Conservation (phyloP, 2,797 vertebrate genomes). For the Mus spretus region DNA sequence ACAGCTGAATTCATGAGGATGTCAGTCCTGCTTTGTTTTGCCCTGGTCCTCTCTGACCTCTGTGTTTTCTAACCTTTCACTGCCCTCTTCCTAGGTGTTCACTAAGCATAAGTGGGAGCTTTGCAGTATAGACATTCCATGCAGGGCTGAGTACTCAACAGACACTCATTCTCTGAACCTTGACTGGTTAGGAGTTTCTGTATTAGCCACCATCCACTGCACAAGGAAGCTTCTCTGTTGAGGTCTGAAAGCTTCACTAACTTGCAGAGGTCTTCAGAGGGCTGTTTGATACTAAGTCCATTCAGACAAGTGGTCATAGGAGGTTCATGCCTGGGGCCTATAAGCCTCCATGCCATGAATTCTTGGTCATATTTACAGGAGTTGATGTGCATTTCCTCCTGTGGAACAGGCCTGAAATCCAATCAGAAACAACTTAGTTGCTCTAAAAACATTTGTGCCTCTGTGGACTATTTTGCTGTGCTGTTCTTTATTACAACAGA, state of each 20-base stretch:
- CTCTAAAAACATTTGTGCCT: neutral
- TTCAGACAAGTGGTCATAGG: neutral
- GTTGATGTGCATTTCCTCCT: neutral
- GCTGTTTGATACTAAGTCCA: neutral
- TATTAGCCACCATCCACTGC: neutral
- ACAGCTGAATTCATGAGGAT: neutral
- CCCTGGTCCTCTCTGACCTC: neutral
- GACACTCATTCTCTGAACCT: neutral
- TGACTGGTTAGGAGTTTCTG: too few relatives aligned
- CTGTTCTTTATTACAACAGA: neutral
- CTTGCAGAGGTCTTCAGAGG: neutral
- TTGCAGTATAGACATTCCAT: neutral
- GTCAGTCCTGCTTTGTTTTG: neutral
- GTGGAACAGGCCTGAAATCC: neutral
- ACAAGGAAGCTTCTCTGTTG: neutral
- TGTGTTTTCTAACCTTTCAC: neutral
- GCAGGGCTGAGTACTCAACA: neutral
- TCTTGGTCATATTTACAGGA: neutral
- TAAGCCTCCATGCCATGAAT: neutral
- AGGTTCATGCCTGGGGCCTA: neutral
- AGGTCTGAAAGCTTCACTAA: neutral
- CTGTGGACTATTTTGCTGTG: neutral
- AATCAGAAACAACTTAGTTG: neutral
- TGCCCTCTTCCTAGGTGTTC: neutral
- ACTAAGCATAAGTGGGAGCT: neutral